Base-by-base conservation (phyloP, 2,888 invertebrate genomes). In the Acronicta psi region DNA sequence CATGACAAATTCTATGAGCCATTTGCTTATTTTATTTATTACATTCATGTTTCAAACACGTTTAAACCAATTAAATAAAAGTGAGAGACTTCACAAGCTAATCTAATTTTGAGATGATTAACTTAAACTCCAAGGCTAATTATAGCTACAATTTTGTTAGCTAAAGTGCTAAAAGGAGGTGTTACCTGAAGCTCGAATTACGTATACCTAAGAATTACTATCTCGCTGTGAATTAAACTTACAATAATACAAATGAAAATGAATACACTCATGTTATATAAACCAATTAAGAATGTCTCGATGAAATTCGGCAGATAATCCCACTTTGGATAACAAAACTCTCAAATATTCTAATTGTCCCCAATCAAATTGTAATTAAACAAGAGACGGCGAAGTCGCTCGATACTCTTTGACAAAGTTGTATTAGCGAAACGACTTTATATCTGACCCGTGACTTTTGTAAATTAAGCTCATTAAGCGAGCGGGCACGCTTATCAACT, bases 401-500 rank as follows among this genome's bases (percentile, higher is more conserved):
- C 63, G 67, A 75, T 77, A 73, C 78, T 31, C 23, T 83, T 80
- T 70, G 82, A 82, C 80, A 79, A 72, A 77, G 64, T 72, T 72
- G 60, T 81, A 85, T 85, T 82, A 82, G 82, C 78, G 73, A 62
- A 63, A 75, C 72, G 77, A 81, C 78, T 81, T 77, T 79, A 81
- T 85, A 81, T 85, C 81, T 82, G 79, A 80, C 42, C 49, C 81
- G 86, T 84, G 88, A 89, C 89, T 90, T 85, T 86, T 81, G 84
- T 87, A 90, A 91, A 91, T 91, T 86, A 89, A 88, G 87, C 88
- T 88, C 88, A 90, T 91, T 91, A 87, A 75, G 72, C 59, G 75
- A 70, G 67, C 73, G 68, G 62, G 44, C 53, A 38, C 65, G 61
- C 73, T 67, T 72, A 78, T 78, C 76, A 72, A 75, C 69, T 63